These are phyloP conservation scores for Sepioteuthis lessoniana DNA, from an alignment of 2,888 invertebrate species.

Conservation along the genomic window DNA sequence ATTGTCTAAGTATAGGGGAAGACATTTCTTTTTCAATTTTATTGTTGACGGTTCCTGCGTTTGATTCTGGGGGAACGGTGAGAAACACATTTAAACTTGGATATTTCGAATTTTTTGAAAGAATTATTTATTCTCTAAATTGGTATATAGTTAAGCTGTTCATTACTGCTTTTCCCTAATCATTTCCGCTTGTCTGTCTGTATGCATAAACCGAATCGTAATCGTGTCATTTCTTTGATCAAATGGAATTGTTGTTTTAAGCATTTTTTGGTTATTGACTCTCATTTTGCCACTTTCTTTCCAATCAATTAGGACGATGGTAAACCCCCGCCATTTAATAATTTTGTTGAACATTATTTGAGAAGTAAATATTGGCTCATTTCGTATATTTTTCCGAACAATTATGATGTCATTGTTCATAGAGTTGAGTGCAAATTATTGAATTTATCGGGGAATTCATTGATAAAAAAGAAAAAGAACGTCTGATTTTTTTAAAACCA, in stretches of 20 bases:
- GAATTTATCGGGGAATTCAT: neutral
- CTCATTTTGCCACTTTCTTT: no score
- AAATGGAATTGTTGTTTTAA: neutral
- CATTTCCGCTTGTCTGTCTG: neutral
- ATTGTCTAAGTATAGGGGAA: neutral
- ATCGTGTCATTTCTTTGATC: neutral
- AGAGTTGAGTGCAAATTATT: neutral
- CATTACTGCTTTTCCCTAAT: no score
- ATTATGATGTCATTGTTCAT: neutral
- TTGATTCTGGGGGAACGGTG: neutral
- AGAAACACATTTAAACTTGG: neutral
- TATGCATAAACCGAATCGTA: neutral
- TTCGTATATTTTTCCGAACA: neutral
- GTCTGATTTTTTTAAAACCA: no score
- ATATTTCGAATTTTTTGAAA: neutral
- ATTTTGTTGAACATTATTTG: no score
- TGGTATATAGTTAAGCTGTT: neutral
- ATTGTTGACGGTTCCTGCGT: constrained; percentile 8
- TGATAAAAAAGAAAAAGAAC: no score
- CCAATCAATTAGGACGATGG: no score
- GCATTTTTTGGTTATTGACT: neutral
- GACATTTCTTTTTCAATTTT: constrained; percentile 24
- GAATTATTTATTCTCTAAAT: neutral
- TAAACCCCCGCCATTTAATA: no score
- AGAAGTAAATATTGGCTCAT: neutral